These are phyloP conservation scores for Plutella xylostella DNA, from an alignment of 2,888 invertebrate species.

Conservation along the genomic window DNA sequence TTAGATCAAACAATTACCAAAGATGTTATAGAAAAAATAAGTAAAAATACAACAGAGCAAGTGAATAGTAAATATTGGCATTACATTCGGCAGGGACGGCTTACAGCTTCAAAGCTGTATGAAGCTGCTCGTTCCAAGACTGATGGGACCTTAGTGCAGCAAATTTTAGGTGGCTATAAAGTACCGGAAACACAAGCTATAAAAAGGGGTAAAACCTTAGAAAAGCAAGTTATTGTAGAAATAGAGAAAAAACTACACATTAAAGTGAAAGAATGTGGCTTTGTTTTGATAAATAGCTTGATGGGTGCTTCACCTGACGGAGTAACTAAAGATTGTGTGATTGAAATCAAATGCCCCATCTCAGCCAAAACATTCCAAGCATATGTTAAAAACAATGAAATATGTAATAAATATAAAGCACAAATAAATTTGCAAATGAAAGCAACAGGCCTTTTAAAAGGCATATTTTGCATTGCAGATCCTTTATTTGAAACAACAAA, in stretches of 20 bases:
- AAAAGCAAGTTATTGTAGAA: slow-evolving; percentile 1
- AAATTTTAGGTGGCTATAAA: slow-evolving; percentile 7
- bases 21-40: neutral
- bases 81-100: slow-evolving; percentile 3
- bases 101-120: slow-evolving; percentile 9
- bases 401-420: neutral
- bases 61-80: slow-evolving; percentile 1
- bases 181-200: slow-evolving; percentile 7
- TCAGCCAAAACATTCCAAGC: too few relatives aligned
- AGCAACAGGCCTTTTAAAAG: neutral
- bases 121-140: slow-evolving; percentile 1
- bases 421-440: slow-evolving; percentile 1
- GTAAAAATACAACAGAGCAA: neutral
- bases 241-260: neutral
- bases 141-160: slow-evolving; percentile 5
- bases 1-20: neutral
- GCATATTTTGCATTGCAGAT: slow-evolving; percentile 4
- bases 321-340: neutral
- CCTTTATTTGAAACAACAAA: neutral
- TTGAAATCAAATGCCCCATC: slow-evolving; percentile 1
- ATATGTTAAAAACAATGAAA: neutral
- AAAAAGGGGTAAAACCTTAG: slow-evolving; percentile 2
- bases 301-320: slow-evolving; percentile 4
- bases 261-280: neutral
- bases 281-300: neutral